Evolutionary conservation across 1,140 invertebrate species (phyloP).

Genomic region (Palaemon carinicauda): DNA sequence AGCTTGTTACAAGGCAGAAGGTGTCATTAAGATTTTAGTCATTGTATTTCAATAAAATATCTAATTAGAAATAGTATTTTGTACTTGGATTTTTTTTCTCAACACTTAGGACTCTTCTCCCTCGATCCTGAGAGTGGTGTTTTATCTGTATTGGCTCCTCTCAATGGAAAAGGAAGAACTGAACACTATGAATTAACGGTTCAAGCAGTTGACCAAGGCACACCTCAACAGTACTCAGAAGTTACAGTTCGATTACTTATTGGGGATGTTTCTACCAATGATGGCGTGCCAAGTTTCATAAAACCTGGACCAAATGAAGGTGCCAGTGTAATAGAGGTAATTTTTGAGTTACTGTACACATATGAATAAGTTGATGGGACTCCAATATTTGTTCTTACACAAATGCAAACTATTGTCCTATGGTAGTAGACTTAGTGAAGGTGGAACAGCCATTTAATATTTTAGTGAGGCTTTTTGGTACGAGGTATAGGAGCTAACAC

Average conservation of each 20-base stretch:
- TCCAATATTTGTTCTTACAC: too few relatives aligned
- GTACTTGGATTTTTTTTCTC: not conserved
- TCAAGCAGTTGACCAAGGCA: constrained; percentile 76
- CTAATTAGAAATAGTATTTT: too few relatives aligned
- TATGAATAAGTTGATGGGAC: not conserved
- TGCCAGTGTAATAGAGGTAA: constrained; percentile 76
- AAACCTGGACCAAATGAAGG: constrained; percentile 76
- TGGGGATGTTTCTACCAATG: constrained; percentile 83
- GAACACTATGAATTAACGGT: constrained; percentile 78
- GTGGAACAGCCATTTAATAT: too few relatives aligned
- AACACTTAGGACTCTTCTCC: constrained; percentile 69
- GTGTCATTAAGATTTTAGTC: too few relatives aligned
- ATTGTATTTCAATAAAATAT: too few relatives aligned
- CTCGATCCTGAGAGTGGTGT: constrained; percentile 76
- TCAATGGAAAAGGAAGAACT: constrained; percentile 80
- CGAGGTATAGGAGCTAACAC: too few relatives aligned
- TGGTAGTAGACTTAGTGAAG: too few relatives aligned
- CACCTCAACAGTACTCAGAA: constrained; percentile 70
- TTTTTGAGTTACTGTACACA: constrained; percentile 57
- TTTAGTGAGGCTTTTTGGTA: too few relatives aligned
- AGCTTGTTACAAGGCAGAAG: too few relatives aligned
- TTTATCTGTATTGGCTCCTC: constrained; percentile 71
- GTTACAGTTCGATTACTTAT: constrained; percentile 75
- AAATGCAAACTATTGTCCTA: too few relatives aligned
- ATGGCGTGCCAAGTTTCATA: constrained; percentile 81